Percentiles rank a stretch among this genome's conserved stretches.
Evolutionary conservation across 2,888 invertebrate genomes (phyloP).

Genomic region (Adelphocoris suturalis): DNA sequence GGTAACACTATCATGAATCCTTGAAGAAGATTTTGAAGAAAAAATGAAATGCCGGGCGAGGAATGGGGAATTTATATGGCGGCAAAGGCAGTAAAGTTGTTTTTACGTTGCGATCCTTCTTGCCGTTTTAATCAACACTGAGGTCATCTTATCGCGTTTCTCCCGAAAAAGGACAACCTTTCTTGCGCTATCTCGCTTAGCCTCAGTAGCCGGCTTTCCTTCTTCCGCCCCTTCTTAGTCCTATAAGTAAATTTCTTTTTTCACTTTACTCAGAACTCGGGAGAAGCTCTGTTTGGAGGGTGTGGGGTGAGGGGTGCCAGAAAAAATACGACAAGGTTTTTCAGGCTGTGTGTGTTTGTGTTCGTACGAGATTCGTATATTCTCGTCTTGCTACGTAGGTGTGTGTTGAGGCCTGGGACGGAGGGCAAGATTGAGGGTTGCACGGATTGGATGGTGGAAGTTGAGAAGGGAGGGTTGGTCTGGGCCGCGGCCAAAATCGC

Average conservation of each 20-base stretch:
- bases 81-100: constrained; percentile 56
- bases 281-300: background rate
- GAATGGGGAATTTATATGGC: constrained; percentile 37
- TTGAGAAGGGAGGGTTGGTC: constrained; percentile 29
- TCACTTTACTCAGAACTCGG: constrained; percentile 40
- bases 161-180: background rate
- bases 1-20: no score
- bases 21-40: no score
- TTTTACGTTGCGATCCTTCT: constrained; percentile 57
- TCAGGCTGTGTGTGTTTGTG: constrained; percentile 22
- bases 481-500: constrained; percentile 68
- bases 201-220: background rate
- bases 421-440: constrained; percentile 55
- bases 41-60: background rate
- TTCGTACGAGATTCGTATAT: background rate
- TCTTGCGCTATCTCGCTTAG: constrained; percentile 8
- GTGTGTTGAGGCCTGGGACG: background rate
- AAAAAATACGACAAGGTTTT: constrained; percentile 8
- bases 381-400: constrained; percentile 4
- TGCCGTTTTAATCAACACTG: constrained; percentile 64
- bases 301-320: background rate
- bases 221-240: background rate
- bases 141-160: constrained; percentile 63
- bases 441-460: constrained; percentile 65
- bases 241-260: constrained; percentile 66